Conservation (phyloP, 2,113 vertebrate species). For the Corythaeola cristata region DNA sequence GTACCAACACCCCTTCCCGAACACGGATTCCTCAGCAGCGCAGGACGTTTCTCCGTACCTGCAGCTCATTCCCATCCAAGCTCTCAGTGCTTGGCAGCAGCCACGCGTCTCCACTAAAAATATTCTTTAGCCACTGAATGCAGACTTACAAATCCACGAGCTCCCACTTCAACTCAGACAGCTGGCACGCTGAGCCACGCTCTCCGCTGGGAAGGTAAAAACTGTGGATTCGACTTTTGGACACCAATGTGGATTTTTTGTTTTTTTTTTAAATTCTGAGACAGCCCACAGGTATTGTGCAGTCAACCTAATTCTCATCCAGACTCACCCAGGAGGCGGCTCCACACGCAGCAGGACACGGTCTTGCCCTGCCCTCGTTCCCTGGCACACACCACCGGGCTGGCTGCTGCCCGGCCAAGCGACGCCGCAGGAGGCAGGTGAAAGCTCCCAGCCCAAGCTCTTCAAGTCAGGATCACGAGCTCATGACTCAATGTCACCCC, state of each 20-base stretch:
- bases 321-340: background rate
- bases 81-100: background rate
- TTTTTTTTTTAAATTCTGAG: background rate
- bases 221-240: background rate
- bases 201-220: background rate
- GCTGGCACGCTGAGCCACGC: background rate
- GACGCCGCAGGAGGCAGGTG: rapidly evolving
- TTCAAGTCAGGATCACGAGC: background rate
- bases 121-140: background rate
- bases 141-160: background rate
- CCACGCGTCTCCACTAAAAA: background rate
- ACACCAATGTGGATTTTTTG: background rate
- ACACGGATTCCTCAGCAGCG: background rate
- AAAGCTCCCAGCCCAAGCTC: background rate
- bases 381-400: no score
- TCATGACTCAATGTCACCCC: background rate
- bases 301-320: background rate
- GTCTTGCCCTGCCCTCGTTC: background rate
- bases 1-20: rapidly evolving
- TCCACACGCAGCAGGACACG: rapidly evolving
- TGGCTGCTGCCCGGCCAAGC: background rate
- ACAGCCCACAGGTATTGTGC: no score
- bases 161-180: background rate
- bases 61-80: background rate
- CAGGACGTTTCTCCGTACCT: rapidly evolving